Evolutionary conservation across 2,888 invertebrate genomes (phyloP), one percentile per base, ranked within the genome.

Genomic region (Mythimna albipuncta): DNA sequence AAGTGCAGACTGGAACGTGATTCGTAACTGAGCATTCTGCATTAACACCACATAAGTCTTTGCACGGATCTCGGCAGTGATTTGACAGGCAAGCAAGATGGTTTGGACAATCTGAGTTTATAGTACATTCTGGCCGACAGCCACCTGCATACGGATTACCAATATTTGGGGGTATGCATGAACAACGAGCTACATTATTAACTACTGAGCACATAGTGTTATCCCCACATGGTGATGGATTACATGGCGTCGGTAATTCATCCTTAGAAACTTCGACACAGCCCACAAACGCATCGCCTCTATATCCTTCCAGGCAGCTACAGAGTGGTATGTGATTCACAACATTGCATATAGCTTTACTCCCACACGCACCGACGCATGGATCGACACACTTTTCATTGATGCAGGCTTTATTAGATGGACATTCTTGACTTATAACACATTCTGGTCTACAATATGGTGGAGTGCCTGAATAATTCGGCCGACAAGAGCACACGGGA

Each of bases 121-220:
- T 97, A 16, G 98, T 97, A 92, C 99, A 99, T 94, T 99, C 99
- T 4, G 98, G 98, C 79, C 98, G 97, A 89, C 99, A 99, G 50
- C 98, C 98, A 26, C 98, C 98, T 21, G 97, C 97, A 89, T 98
- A 98, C 6, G 98, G 98, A 94, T 99, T 98, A 11, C 99, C 99
- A 79, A 98, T 97, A 88, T 98, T 98, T 6, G 98, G 98, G 73
- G 98, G 98, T 89, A 99, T 98, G 89, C 99, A 99, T n/a, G 97
- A 97, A 91, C 99, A 99, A 84, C 97, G 97, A 0, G 98, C 97
- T 44, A 96, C 95, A 26, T 97, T 97, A 85, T 98, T 97, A 4
- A 97, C 94, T 44, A 97, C 97, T 0, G 97, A 97, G 89, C 99
- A 99, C 73, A 98, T 96, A 0, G 99, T 97, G 89, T 98, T 99